Evolutionary conservation across 2,888 invertebrate species (phyloP).

Genomic region (Diploptera punctata): DNA sequence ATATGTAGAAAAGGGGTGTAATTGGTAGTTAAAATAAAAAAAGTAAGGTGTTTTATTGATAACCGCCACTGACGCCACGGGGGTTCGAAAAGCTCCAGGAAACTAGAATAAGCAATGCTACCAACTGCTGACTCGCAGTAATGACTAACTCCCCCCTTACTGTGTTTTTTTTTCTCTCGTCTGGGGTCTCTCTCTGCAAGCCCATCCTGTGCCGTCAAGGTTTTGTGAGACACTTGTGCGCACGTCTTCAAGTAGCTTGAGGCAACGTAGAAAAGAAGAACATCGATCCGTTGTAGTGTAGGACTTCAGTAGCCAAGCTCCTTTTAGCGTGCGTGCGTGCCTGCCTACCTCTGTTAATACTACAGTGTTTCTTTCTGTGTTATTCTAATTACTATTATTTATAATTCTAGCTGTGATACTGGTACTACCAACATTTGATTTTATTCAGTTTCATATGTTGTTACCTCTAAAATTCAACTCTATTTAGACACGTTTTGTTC

Average conservation of each 20-base stretch:
- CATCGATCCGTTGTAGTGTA: not conserved
- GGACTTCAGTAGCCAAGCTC: conserved; percentile 15
- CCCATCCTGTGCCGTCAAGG: not conserved
- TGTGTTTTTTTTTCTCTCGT: not conserved
- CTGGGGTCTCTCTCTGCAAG: not conserved
- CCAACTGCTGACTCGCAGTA: conserved; percentile 15
- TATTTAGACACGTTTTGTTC: too few species aligned
- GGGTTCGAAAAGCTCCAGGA: conserved; percentile 6
- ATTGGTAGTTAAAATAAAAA: too few species aligned
- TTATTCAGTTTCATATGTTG: too few species aligned
- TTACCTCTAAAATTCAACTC: too few species aligned
- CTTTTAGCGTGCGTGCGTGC: not conserved
- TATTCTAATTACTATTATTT: too few species aligned
- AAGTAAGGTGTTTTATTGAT: too few species aligned
- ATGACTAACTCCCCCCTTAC: not conserved
- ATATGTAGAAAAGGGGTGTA: too few species aligned
- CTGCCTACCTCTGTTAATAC: not conserved
- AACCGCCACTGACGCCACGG: too few species aligned
- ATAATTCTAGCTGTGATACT: too few species aligned
- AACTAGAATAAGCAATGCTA: conserved; percentile 19
- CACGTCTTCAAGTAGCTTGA: conserved; percentile 22
- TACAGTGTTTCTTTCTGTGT: not conserved
- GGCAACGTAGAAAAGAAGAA: conserved; percentile 16
- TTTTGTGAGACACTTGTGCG: conserved; percentile 9
- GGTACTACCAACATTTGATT: too few species aligned